A percentile compares a stretch with the other conserved stretches of the same genome.
These are phyloP conservation scores for Euplagia quadripunctaria DNA, from an alignment of 2,888 invertebrate species.

Conservation along the genomic window DNA sequence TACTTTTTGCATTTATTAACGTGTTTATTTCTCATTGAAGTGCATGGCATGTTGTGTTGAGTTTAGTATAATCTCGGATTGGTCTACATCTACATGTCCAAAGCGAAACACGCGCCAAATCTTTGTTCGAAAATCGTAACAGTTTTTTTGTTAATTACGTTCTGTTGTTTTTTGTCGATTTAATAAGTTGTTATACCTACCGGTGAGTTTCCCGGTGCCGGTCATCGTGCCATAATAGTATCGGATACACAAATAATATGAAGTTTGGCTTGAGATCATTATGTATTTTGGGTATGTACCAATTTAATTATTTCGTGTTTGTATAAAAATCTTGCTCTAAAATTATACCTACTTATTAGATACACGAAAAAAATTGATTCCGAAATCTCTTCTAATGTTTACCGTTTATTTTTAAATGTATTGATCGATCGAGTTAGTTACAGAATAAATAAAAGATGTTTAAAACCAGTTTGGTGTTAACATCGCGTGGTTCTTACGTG, in stretches of 20 bases:
- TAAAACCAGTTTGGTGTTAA: background rate
- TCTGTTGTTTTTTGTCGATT: constrained; percentile 20
- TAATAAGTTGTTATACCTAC: background rate
- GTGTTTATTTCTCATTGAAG: constrained; percentile 64
- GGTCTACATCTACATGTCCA: constrained; percentile 55
- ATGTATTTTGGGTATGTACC: constrained; percentile 53
- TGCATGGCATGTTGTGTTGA: constrained; percentile 73
- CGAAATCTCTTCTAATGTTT: background rate
- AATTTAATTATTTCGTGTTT: background rate
- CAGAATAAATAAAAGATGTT: background rate
- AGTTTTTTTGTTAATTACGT: constrained; percentile 27
- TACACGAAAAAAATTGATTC: background rate
- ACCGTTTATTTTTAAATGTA: background rate
- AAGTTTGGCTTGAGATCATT: constrained; percentile 46
- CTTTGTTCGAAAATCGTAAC: constrained; percentile 29
- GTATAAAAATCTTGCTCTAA: background rate
- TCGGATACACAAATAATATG: constrained; percentile 38
- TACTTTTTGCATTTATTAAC: constrained; percentile 72
- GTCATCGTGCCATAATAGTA: constrained; percentile 17
- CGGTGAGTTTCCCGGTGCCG: constrained; percentile 18
- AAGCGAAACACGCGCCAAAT: constrained; percentile 43
- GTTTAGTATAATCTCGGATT: constrained; percentile 65
- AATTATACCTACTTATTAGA: background rate
- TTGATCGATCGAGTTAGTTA: background rate
- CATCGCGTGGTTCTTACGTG: background rate